These are phyloP conservation scores for Illadopsis cleaveri DNA, from an alignment of 2,113 vertebrate species.

Conservation along the genomic window DNA sequence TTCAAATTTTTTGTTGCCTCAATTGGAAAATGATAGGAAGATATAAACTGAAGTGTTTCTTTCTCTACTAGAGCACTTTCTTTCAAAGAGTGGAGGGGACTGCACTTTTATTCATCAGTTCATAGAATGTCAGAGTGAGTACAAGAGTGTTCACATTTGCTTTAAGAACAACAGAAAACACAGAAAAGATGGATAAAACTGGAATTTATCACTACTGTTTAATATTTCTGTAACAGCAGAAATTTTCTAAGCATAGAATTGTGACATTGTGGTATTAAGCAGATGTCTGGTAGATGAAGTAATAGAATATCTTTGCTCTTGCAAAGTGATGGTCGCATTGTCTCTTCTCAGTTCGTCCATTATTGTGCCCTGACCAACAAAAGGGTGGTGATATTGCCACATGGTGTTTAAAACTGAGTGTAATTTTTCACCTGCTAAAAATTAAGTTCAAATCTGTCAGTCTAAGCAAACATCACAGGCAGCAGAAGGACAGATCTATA, in stretches of 20 bases:
- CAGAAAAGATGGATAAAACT: background rate
- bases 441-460: background rate
- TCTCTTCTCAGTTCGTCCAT: background rate
- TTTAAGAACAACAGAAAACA: constrained; percentile 37
- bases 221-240: background rate
- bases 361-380: background rate
- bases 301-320: background rate
- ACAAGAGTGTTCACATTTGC: constrained; percentile 81
- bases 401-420: background rate
- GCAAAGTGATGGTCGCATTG: background rate
- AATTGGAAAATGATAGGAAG: constrained; percentile 65
- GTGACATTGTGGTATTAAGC: background rate
- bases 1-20: constrained; percentile 70
- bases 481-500: background rate
- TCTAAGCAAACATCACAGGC: background rate
- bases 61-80: constrained; percentile 95
- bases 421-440: background rate
- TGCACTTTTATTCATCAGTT: constrained; percentile 94
- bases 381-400: background rate
- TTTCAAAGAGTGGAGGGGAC: constrained; percentile 95
- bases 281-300: background rate
- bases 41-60: constrained; percentile 81
- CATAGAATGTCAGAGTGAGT: constrained; percentile 97
- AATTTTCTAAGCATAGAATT: background rate
- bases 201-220: background rate